These are phyloP conservation scores for Nymphalis urticae DNA, from an alignment of 2,888 invertebrate species.

Conservation along the genomic window DNA sequence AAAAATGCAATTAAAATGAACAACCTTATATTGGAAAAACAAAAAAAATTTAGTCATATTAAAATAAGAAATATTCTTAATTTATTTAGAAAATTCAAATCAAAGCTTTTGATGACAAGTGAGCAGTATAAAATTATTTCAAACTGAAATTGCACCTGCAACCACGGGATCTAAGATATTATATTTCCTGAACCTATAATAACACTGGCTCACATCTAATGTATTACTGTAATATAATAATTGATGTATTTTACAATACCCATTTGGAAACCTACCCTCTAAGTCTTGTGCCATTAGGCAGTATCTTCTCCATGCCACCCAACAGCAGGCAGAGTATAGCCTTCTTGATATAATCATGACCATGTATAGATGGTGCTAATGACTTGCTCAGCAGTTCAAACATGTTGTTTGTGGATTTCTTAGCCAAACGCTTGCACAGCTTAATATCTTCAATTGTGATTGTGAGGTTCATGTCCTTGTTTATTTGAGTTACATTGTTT, in stretches of 20 bases:
- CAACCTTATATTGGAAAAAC: too few species aligned
- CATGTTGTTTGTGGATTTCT: slow-evolving; percentile 86
- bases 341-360: slow-evolving; percentile 97
- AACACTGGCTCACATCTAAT: not conserved
- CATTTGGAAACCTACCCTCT: slow-evolving; percentile 84
- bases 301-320: slow-evolving; percentile 96
- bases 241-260: too few species aligned
- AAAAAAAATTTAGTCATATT: too few species aligned
- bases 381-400: slow-evolving; percentile 95
- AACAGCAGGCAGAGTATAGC: slow-evolving; percentile 96
- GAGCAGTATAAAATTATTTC: too few species aligned
- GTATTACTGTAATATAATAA: too few species aligned
- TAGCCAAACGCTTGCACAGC: slow-evolving; percentile 91
- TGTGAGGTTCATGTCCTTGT: slow-evolving; percentile 89
- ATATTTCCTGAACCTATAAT: too few species aligned
- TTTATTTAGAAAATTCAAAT: too few species aligned
- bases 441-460: slow-evolving; percentile 94
- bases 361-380: slow-evolving; percentile 98
- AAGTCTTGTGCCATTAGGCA: slow-evolving; percentile 94
- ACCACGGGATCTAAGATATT: too few species aligned
- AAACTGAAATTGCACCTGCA: too few species aligned
- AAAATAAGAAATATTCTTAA: too few species aligned
- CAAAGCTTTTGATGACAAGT: too few species aligned
- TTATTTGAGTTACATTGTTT: slow-evolving; percentile 93
- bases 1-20: too few species aligned